Base-by-base conservation (phyloP, 2,797 vertebrate genomes). In the Loriculus beryllinus region DNA sequence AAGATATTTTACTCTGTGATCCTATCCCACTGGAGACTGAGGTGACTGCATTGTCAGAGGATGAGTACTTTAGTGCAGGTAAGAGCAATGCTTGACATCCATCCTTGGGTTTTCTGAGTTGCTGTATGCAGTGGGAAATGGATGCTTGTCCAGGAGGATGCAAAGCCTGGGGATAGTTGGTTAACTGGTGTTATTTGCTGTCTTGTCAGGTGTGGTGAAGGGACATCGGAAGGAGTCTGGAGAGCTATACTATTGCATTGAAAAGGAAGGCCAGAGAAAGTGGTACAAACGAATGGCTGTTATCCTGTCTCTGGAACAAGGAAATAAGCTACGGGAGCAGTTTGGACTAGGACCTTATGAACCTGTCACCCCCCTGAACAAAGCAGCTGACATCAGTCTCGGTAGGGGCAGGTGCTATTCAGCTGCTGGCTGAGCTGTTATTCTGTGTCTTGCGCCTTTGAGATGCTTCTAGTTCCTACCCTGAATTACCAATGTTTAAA, bases 61-160 rank as follows among this genome's bases (percentile, higher is more conserved):
- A 99, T 21, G 99, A 99, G 96, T 99, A 98, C 96, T 99, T 99
- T 95, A 99, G 98, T 71, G 98, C 98, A 92, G 99, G 99, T 99
- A 97, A 97, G 67, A 42, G 47, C 33, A 45, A 31, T 43, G 45
- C 52, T 75, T 26, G 54, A 74, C 43, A n/a, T 81, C 88, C 15
- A 8, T 57, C 39, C n/a, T 33, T 74, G 59, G 26, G 33, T 67
- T 92, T 75, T 63, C 47, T 35, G 35, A 65, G 54, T 31, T 57
- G 19, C 40, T 60, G 56, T 45, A 35, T 35, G 31, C n/a, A 33
- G 0, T 70, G 67, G 74, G 80, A 69, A 43, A 26, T 12, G 59
- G 15, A 7, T 72, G 37, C 28, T 69, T 54, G 40, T 64, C 35
- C 26, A 45, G 42, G 63, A 86, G 69, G 65, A n/a, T 76, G 74